A percentile compares a stretch with the other conserved stretches of the same genome.
Conservation (phyloP, 2,888 invertebrate genomes). For the Diaphora mendica region DNA sequence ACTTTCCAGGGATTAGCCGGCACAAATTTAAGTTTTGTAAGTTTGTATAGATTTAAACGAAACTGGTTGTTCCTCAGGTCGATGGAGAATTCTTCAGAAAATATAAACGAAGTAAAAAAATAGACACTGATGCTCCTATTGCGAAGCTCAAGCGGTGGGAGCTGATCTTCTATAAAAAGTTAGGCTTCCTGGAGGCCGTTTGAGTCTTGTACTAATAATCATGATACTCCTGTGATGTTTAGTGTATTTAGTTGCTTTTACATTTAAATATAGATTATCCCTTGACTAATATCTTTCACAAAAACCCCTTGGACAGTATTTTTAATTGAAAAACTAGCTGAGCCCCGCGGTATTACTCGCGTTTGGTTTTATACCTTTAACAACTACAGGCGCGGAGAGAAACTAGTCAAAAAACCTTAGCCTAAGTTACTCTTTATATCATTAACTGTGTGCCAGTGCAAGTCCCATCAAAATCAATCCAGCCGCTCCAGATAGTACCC, state of each 20-base stretch:
- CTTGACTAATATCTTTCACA: conserved; percentile 1
- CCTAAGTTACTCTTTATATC: too few relatives aligned
- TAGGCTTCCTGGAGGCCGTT: conserved; percentile 79
- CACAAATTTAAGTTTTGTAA: too few relatives aligned
- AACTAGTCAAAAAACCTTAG: too few relatives aligned
- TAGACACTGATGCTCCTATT: conserved; percentile 74
- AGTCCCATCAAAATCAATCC: too few relatives aligned
- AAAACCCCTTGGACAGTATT: not conserved
- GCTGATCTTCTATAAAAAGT: conserved; percentile 77
- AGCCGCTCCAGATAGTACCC: too few relatives aligned
- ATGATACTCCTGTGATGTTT: conserved; percentile 23
- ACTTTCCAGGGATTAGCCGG: too few relatives aligned
- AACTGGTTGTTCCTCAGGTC: conserved; percentile 41
- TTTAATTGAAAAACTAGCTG: too few relatives aligned
- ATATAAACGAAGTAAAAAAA: conserved; percentile 72
- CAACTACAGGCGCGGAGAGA: too few relatives aligned
- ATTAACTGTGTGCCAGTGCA: too few relatives aligned
- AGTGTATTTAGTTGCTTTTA: conserved; percentile 36
- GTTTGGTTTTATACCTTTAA: too few relatives aligned
- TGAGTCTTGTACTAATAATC: conserved; percentile 51
- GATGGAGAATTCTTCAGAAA: conserved; percentile 78
- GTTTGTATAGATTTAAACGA: not conserved
- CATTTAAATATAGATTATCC: conserved; percentile 43
- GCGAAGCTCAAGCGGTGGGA: conserved; percentile 81
- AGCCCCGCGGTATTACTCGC: too few relatives aligned